phyloP scores from a whole-genome alignment of 2,888 invertebrate genomes.

The Caenorhabditis drosophilae region DNA sequence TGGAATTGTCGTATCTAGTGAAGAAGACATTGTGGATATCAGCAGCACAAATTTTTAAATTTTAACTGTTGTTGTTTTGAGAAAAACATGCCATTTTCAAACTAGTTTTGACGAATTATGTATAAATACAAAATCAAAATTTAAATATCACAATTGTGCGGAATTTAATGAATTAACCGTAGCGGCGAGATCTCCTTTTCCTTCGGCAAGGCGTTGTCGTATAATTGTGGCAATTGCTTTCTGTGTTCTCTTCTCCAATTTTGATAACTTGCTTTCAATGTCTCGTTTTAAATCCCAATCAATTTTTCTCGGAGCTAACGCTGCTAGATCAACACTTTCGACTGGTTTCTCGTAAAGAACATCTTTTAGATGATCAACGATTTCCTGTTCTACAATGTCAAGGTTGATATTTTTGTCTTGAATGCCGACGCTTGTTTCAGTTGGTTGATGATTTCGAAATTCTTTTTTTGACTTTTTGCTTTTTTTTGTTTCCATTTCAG shows the following conservation, averaged over 20 bases:
- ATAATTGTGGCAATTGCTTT: conserved; percentile 94
- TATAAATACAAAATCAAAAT: background rate
- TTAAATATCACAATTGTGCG: conserved; percentile 2
- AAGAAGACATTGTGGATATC: too few relatives aligned
- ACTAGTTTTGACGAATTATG: too few relatives aligned
- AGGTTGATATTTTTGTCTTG: conserved; percentile 15
- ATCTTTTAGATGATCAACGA: conserved; percentile 47
- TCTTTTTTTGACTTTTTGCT: conserved; percentile 20
- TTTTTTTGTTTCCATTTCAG: conserved; percentile 40
- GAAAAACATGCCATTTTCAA: too few relatives aligned
- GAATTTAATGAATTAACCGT: conserved; percentile 45
- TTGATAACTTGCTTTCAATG: conserved; percentile 72
- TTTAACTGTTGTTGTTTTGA: too few relatives aligned
- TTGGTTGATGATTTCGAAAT: conserved; percentile 46
- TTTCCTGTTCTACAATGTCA: conserved; percentile 43
- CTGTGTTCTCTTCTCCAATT: conserved; percentile 88
- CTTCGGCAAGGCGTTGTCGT: conserved; percentile 49
- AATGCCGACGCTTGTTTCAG: conserved; percentile 27
- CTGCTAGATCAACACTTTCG: conserved; percentile 46
- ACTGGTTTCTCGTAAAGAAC: conserved; percentile 42
- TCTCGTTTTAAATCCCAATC: conserved; percentile 56
- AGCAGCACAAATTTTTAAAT: too few relatives aligned
- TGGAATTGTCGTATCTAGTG: conserved; percentile 35
- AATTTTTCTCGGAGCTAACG: conserved; percentile 49
- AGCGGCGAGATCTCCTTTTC: conserved; percentile 46